Evolutionary conservation across 2,113 vertebrate genomes (phyloP).

Genomic region (Carlito syrichta): DNA sequence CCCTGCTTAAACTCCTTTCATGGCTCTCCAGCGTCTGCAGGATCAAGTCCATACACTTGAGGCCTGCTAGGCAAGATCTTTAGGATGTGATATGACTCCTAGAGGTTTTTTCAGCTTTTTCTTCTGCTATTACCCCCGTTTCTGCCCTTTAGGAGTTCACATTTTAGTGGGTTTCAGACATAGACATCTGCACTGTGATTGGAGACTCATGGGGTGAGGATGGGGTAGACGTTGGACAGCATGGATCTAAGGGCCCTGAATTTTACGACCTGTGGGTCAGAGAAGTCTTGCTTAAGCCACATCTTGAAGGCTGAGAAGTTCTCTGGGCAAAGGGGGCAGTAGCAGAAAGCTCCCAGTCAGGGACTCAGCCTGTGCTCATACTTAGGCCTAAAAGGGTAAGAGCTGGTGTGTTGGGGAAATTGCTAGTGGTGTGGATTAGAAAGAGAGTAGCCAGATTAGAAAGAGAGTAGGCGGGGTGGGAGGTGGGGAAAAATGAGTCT

Average conservation of each 20-base stretch:
- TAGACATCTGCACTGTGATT: not conserved
- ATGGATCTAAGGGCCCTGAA: not conserved
- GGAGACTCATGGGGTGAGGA: not conserved
- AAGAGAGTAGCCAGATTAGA: too few relatives aligned
- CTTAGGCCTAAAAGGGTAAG: not conserved
- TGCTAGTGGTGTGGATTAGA: not conserved
- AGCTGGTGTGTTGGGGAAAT: not conserved
- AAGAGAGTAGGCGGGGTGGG: not conserved
- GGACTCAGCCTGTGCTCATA: not conserved
- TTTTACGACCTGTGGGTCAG: not conserved
- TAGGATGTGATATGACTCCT: not conserved
- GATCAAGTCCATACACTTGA: not conserved
- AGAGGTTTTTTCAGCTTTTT: not conserved
- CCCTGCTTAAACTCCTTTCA: not conserved
- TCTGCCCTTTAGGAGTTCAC: not conserved
- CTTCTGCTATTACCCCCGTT: not conserved
- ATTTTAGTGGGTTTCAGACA: not conserved
- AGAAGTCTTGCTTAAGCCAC: not conserved
- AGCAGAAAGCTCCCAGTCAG: not conserved
- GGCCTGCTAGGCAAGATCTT: not conserved
- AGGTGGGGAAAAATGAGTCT: not conserved
- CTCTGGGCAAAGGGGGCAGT: not conserved
- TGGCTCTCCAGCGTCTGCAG: not conserved
- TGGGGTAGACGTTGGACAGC: not conserved
- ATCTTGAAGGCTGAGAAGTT: slow-evolving; percentile 25